Evolutionary conservation across 2,888 invertebrate species (phyloP).

Genomic region (Diaperis boleti): DNA sequence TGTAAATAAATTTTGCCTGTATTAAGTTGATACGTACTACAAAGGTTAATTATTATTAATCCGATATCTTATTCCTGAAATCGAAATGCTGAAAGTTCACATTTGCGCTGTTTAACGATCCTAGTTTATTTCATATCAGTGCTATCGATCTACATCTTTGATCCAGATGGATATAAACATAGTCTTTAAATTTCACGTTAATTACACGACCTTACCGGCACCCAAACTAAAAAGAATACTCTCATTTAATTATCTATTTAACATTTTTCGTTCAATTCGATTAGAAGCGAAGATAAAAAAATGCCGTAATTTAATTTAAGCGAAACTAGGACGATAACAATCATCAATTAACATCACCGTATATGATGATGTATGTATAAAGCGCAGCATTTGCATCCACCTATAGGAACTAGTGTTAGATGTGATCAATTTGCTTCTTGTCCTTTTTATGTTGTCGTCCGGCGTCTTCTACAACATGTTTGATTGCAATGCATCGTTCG

Average conservation of each 20-base stretch:
- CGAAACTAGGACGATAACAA: conserved; percentile 25
- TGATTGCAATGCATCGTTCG: conserved; percentile 21
- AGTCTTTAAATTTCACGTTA: conserved; percentile 25
- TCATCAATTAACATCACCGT: conserved; percentile 34
- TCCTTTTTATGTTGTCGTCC: neutral
- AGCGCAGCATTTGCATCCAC: conserved; percentile 11
- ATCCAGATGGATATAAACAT: conserved; percentile 9
- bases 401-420: conserved; percentile 1
- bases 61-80: no score
- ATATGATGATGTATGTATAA: no score
- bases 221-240: conserved; percentile 23
- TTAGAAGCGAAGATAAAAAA: conserved; percentile 13
- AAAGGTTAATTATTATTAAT: no score
- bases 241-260: conserved; percentile 33
- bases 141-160: conserved; percentile 16
- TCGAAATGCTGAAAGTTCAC: neutral
- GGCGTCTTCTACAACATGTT: conserved; percentile 19
- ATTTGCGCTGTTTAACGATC: neutral
- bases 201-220: conserved; percentile 14
- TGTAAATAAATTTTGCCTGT: no score
- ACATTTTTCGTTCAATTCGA: conserved; percentile 27
- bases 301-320: conserved; percentile 33
- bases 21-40: no score
- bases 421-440: conserved; percentile 9
- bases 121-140: conserved; percentile 1